A percentile compares a stretch with the other conserved stretches of the same genome.
Conservation (phyloP, 2,797 vertebrate species). For the Spatula clypeata region DNA sequence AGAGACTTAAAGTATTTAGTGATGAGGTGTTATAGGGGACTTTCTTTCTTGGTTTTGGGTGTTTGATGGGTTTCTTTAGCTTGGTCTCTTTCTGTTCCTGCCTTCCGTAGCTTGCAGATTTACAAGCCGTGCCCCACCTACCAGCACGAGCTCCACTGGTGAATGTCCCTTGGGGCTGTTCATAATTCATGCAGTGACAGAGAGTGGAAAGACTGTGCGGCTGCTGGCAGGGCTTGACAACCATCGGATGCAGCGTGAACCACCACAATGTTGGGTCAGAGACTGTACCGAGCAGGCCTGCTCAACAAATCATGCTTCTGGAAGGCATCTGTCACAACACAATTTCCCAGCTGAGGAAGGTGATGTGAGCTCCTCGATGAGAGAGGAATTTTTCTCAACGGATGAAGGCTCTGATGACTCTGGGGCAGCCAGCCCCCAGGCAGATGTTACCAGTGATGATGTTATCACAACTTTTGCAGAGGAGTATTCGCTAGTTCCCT, state of each 20-base stretch:
- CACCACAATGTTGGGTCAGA: conserved; percentile 16
- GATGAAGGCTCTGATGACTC: neutral
- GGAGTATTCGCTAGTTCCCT: conserved; percentile 26
- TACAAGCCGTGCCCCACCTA: neutral
- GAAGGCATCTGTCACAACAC: rapidly evolving
- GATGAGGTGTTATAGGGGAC: neutral
- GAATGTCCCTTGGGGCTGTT: neutral
- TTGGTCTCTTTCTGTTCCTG: neutral
- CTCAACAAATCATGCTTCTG: neutral
- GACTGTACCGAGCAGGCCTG: neutral
- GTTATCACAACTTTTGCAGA: neutral
- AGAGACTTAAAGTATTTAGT: neutral
- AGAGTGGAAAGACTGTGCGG: neutral
- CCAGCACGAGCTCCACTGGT: rapidly evolving
- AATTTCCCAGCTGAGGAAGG: neutral
- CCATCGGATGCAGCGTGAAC: neutral
- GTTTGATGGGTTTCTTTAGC: neutral
- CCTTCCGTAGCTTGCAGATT: conserved; percentile 52
- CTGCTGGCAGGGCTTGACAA: conserved; percentile 13
- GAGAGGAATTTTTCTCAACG: neutral
- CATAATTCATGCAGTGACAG: neutral
- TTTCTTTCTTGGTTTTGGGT: neutral
- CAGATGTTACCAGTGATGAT: neutral
- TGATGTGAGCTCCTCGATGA: rapidly evolving
- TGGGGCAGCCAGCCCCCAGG: neutral